A percentile compares a stretch with the other conserved stretches of the same genome.
These are phyloP conservation scores for Leiothrix lutea DNA, from an alignment of 2,113 vertebrate species.

Conservation along the genomic window DNA sequence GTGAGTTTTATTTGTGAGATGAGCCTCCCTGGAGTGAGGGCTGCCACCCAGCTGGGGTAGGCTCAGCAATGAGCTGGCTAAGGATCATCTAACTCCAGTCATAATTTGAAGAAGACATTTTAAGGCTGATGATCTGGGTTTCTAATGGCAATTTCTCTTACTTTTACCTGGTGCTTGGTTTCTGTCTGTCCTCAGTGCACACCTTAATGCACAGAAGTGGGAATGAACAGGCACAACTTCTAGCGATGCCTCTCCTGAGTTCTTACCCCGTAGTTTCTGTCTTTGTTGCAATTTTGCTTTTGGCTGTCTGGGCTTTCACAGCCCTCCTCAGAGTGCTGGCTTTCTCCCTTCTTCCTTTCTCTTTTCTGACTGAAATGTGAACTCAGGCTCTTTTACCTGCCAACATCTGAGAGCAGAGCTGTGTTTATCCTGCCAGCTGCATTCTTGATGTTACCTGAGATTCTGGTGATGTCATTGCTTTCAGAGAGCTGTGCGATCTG, in stretches of 20 bases:
- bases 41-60: not conserved
- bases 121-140: not conserved
- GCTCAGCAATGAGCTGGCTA: not conserved
- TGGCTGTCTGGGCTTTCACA: not conserved
- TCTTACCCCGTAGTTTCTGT: not conserved
- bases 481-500: not conserved
- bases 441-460: not conserved
- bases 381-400: slow-evolving; percentile 4
- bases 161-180: not conserved
- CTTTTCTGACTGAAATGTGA: slow-evolving; percentile 29
- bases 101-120: not conserved
- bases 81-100: not conserved
- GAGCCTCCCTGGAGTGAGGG: not conserved
- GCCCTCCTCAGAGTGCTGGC: not conserved
- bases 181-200: not conserved
- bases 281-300: not conserved
- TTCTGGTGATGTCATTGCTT: slow-evolving; percentile 3
- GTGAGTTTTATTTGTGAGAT: not conserved
- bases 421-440: slow-evolving; percentile 5
- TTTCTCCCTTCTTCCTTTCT: not conserved
- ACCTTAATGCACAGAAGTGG: not conserved
- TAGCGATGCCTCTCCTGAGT: not conserved
- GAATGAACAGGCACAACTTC: rapidly evolving
- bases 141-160: not conserved
- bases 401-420: not conserved